Evolutionary conservation across 2,888 invertebrate species (phyloP).

Genomic region (Lycophotia porphyrea): DNA sequence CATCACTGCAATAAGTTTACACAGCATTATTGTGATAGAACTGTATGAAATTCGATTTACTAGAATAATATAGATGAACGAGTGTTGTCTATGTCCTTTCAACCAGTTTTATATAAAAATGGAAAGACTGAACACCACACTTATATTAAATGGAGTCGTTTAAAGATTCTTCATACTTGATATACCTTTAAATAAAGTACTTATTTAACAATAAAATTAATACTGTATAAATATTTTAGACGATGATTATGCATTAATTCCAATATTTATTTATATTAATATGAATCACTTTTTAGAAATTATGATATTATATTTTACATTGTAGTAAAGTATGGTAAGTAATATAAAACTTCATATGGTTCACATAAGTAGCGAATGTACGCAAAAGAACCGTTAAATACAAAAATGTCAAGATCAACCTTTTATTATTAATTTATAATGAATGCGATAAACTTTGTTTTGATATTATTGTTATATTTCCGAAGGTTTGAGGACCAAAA

Average conservation of each 20-base stretch:
- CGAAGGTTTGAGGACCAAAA: slow-evolving; percentile 67
- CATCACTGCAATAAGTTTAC: slow-evolving; percentile 77
- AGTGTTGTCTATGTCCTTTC: slow-evolving; percentile 60
- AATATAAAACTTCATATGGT: slow-evolving; percentile 12
- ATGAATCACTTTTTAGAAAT: slow-evolving; percentile 42
- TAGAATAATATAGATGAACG: slow-evolving; percentile 55
- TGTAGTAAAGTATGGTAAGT: slow-evolving; percentile 28
- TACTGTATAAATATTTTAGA: slow-evolving; percentile 56
- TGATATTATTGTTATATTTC: slow-evolving; percentile 58
- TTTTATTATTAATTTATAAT: slow-evolving; percentile 46
- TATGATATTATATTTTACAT: slow-evolving; percentile 36
- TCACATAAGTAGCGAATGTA: slow-evolving; percentile 35
- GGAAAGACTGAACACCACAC: slow-evolving; percentile 83
- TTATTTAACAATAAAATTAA: slow-evolving; percentile 73
- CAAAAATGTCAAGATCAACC: slow-evolving; percentile 28
- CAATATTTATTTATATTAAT: slow-evolving; percentile 40
- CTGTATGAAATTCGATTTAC: slow-evolving; percentile 63
- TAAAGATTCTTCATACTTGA: slow-evolving; percentile 72
- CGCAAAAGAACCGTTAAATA: slow-evolving; percentile 5
- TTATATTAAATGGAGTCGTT: slow-evolving; percentile 65
- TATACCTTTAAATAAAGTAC: slow-evolving; percentile 80
- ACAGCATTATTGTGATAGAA: slow-evolving; percentile 77
- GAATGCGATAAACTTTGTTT: slow-evolving; percentile 28
- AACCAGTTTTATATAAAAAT: slow-evolving; percentile 74
- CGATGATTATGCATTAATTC: slow-evolving; percentile 42